phyloP scores from a whole-genome alignment of 2,797 vertebrate genomes.

The Scolopax rusticola region DNA sequence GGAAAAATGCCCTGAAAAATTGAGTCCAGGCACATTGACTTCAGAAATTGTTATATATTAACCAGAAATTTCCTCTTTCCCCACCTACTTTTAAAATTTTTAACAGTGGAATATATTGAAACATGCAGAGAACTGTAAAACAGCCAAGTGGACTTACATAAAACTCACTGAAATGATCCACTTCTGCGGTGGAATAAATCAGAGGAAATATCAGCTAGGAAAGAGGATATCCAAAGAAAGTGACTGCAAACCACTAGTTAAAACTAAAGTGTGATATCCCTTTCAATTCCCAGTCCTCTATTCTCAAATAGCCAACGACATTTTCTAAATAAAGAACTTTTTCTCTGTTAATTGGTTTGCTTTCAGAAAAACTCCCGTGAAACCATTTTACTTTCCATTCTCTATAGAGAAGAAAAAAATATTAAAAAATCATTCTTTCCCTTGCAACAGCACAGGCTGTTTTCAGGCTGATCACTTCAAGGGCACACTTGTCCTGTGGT shows the following conservation, averaged over 20 bases:
- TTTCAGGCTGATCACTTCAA: neutral
- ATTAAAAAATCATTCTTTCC: neutral
- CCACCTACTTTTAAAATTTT: conserved; percentile 67
- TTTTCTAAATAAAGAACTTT: neutral
- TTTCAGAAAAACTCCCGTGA: neutral
- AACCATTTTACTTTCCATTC: neutral
- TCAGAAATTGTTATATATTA: conserved; percentile 55
- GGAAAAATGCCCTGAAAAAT: conserved; percentile 63
- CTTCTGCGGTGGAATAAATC: conserved; percentile 4
- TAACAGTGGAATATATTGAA: conserved; percentile 65
- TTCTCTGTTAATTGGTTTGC: neutral
- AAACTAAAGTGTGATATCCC: neutral
- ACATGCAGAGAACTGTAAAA: conserved; percentile 31
- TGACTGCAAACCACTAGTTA: neutral
- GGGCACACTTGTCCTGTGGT: neutral
- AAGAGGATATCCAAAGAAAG: conserved; percentile 33
- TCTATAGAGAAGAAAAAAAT: neutral
- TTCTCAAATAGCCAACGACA: neutral
- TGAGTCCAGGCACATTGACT: conserved; percentile 40
- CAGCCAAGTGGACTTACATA: conserved; percentile 31
- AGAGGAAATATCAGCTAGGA: conserved; percentile 8
- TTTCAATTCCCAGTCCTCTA: neutral
- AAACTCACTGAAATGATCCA: conserved; percentile 25
- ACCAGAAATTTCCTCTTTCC: conserved; percentile 66
- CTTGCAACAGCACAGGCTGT: neutral